These are phyloP conservation scores for Tethya wilhelma DNA, from an alignment of 37 sponge, comb jelly and placozoan species.

Conservation along the genomic window DNA sequence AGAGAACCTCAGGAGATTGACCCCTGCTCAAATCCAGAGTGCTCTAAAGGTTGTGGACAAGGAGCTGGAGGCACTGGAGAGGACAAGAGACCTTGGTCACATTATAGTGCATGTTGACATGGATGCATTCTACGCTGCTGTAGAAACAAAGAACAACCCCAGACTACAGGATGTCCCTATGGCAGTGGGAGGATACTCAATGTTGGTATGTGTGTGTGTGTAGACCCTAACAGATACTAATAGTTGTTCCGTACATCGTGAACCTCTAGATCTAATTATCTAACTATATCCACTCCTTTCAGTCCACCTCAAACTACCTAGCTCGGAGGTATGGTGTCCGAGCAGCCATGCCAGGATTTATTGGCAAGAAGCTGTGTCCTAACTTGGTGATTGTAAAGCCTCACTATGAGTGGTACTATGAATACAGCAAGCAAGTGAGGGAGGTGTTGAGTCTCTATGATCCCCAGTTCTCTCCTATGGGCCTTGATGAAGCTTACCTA, in stretches of 20 bases:
- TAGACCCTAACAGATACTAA: neutral
- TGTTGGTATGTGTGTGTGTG: conserved; percentile 77
- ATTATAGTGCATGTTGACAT: conserved; percentile 96
- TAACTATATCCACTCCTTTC: neutral
- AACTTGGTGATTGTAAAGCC: conserved; percentile 79
- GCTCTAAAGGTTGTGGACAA: conserved; percentile 51
- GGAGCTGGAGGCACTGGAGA: conserved; percentile 79
- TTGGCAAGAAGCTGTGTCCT: conserved; percentile 94
- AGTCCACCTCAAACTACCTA: conserved; percentile 96
- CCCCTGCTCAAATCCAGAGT: conserved; percentile 44
- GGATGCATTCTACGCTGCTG: conserved; percentile 99
- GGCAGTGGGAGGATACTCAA: conserved; percentile 90
- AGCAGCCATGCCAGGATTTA: conserved; percentile 98
- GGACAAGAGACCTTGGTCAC: conserved; percentile 66
- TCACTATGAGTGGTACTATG: conserved; percentile 80
- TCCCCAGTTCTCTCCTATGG: conserved; percentile 76
- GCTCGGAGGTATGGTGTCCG: conserved; percentile 93
- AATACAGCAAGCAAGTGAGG: conserved; percentile 70
- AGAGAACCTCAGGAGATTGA: conserved; percentile 50
- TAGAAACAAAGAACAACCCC: conserved; percentile 95
- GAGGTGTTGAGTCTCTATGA: conserved; percentile 81
- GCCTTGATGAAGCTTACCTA: conserved; percentile 88
- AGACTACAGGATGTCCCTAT: conserved; percentile 78
- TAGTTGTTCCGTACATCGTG: neutral
- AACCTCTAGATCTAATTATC: neutral